phyloP scores from a whole-genome alignment of 2,113 vertebrate species.

The Muscicapa adusta region DNA sequence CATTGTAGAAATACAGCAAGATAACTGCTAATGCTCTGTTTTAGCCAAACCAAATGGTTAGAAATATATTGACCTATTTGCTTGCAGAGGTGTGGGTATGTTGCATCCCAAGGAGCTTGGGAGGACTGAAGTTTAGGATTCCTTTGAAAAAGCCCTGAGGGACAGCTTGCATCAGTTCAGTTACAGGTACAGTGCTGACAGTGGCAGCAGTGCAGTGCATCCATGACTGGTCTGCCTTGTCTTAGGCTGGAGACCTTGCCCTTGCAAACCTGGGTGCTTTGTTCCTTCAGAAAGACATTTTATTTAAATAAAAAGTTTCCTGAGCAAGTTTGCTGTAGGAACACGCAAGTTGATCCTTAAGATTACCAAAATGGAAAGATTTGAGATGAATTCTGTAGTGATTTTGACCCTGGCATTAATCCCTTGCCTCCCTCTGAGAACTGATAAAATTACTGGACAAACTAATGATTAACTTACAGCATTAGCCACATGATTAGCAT shows the following conservation, averaged over 20 bases:
- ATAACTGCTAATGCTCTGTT: neutral
- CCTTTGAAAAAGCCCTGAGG: neutral
- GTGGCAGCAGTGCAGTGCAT: rapidly evolving
- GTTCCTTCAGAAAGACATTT: neutral
- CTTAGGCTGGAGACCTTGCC: neutral
- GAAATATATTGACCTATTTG: neutral
- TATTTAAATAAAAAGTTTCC: neutral
- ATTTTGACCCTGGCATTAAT: neutral
- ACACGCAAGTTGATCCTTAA: neutral
- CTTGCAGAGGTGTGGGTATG: neutral
- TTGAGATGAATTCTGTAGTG: neutral
- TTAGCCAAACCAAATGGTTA: neutral
- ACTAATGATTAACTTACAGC: neutral
- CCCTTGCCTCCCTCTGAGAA: neutral
- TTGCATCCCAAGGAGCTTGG: neutral
- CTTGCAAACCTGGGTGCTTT: neutral
- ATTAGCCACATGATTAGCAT: neutral
- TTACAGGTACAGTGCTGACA: neutral
- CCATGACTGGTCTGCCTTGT: neutral
- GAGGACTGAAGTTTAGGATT: neutral
- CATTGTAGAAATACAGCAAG: neutral
- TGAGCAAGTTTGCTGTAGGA: neutral
- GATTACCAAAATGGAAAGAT: neutral
- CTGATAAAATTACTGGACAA: neutral
- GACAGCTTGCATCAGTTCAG: neutral